phyloP scores from a whole-genome alignment of 2,888 invertebrate genomes.

The Brachypterus glaber region DNA sequence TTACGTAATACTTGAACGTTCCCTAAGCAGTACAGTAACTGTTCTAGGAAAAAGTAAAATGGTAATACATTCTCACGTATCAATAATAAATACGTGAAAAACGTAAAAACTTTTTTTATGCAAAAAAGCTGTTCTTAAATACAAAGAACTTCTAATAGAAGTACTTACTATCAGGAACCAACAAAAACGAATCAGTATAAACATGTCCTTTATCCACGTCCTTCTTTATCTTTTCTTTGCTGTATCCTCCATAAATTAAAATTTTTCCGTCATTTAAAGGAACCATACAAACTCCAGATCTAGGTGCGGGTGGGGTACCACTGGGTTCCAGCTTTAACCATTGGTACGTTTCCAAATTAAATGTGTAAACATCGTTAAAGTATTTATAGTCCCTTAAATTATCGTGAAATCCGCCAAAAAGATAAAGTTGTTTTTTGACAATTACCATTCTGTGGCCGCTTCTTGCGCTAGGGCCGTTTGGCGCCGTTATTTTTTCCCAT shows the following conservation, averaged over 20 bases:
- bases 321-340: slow-evolving; percentile 65
- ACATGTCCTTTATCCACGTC: slow-evolving; percentile 64
- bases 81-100: no score
- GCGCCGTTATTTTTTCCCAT: slow-evolving; percentile 74
- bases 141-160: slow-evolving; percentile 2
- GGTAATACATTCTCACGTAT: no score
- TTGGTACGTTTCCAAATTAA: slow-evolving; percentile 66
- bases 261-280: slow-evolving; percentile 55
- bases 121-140: not conserved
- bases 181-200: slow-evolving; percentile 60
- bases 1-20: no score
- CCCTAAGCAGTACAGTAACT: no score
- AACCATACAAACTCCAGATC: slow-evolving; percentile 73
- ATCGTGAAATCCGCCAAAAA: slow-evolving; percentile 91
- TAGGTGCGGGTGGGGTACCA: slow-evolving; percentile 61
- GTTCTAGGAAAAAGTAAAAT: no score
- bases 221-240: slow-evolving; percentile 62
- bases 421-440: slow-evolving; percentile 64
- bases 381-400: slow-evolving; percentile 79
- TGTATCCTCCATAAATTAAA: slow-evolving; percentile 68
- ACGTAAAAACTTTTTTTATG: no score
- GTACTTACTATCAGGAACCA: slow-evolving; percentile 53
- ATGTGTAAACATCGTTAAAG: slow-evolving; percentile 76
- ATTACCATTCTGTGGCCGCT: slow-evolving; percentile 85
- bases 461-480: slow-evolving; percentile 72